These are phyloP conservation scores for Rhinophrynus dorsalis DNA, from an alignment of 2,797 vertebrate genomes.

Conservation along the genomic window DNA sequence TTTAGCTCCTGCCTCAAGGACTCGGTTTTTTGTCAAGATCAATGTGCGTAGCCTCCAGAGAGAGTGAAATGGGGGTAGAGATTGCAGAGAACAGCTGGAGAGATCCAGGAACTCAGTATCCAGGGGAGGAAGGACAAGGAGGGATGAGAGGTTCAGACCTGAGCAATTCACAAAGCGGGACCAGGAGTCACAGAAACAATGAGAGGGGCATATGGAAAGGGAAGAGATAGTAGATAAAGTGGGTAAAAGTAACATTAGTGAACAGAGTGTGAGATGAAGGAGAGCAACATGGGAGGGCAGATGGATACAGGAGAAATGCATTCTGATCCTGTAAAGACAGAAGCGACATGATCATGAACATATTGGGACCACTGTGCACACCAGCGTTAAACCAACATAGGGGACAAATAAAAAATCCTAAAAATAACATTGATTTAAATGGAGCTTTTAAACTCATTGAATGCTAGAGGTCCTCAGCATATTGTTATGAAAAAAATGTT, in stretches of 20 bases:
- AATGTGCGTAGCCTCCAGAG: constrained; percentile 69
- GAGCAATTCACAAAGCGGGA: constrained; percentile 73
- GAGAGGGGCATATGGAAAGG: not conserved
- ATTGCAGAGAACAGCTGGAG: constrained; percentile 68
- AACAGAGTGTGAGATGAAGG: not conserved
- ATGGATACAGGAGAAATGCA: not conserved
- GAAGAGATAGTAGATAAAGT: not conserved
- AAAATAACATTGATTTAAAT: too few species aligned
- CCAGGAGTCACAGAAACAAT: constrained; percentile 65
- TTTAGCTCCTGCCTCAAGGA: constrained; percentile 61
- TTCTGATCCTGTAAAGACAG: constrained; percentile 27
- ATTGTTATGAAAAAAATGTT: too few species aligned
- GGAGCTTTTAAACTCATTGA: too few species aligned
- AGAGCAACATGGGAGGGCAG: not conserved
- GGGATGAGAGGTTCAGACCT: constrained; percentile 47
- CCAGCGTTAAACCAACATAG: too few species aligned
- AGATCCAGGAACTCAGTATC: constrained; percentile 73
- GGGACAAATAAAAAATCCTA: too few species aligned
- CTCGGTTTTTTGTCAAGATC: constrained; percentile 72
- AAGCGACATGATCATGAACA: not conserved
- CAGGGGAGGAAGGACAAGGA: constrained; percentile 61
- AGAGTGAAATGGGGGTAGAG: constrained; percentile 58
- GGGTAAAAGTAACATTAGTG: not conserved
- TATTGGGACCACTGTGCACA: too few species aligned
- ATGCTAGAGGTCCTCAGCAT: too few species aligned